Evolutionary conservation across 2,888 invertebrate species (phyloP).

Genomic region (Perizoma affinitatum): DNA sequence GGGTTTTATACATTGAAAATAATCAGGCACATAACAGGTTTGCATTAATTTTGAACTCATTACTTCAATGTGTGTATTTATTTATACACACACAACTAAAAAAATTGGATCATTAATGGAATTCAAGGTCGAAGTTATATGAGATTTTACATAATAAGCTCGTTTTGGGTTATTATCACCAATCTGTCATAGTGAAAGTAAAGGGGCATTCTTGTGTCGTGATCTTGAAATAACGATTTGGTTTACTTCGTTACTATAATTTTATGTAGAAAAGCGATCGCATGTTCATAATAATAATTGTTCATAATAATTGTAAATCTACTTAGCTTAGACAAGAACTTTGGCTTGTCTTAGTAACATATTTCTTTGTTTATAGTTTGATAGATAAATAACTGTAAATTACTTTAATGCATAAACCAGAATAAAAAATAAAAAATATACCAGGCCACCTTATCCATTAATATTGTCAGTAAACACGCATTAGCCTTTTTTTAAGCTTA

Average conservation of each 20-base stretch:
- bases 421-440: too few species aligned
- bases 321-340: too few species aligned
- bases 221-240: constrained; percentile 27
- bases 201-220: constrained; percentile 33
- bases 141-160: constrained; percentile 64
- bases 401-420: too few species aligned
- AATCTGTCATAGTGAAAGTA: constrained; percentile 42
- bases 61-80: constrained; percentile 44
- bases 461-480: too few species aligned
- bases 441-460: too few species aligned
- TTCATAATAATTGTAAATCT: too few species aligned
- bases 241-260: constrained; percentile 8
- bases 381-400: too few species aligned
- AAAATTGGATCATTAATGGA: constrained; percentile 48
- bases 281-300: too few species aligned
- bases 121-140: constrained; percentile 54
- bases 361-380: too few species aligned
- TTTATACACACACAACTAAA: constrained; percentile 43
- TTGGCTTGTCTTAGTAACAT: too few species aligned
- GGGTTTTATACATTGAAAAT: constrained; percentile 61
- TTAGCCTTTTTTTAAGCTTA: too few species aligned
- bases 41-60: constrained; percentile 43
- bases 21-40: constrained; percentile 53
- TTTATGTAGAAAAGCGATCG: too few species aligned
- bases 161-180: constrained; percentile 49